Evolutionary conservation across 2,113 vertebrate genomes (phyloP), one percentile per base, ranked within the genome.

Genomic region (Channa maculata): DNA sequence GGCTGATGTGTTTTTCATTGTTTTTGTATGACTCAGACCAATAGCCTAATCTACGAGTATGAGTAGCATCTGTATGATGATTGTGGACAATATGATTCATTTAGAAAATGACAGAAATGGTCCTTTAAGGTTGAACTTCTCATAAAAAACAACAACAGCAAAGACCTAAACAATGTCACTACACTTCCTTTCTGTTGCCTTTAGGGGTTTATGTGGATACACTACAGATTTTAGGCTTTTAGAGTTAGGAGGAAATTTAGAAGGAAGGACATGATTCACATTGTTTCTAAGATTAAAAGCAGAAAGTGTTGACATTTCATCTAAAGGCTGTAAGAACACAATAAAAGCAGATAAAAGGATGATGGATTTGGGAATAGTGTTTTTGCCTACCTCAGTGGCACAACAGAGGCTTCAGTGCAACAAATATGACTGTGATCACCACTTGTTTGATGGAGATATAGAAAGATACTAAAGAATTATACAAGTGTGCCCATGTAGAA

Each of bases 361-460:
- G 51, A 67, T 11, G 8, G 41, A 51, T 63, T 60, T 45, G 14
- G 24, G n/a, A 44, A 44, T 9, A 44, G 6, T 11, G 13, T 65
- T 14, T 50, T 68, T 34, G 41, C 46, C 36, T 38, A 55, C 44
- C 36, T 59, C 39, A 72, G 44, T 46, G 33, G 24, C 44, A 61
- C 48, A 54, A 37, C 43, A 68, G 14, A 58, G n/a, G 33, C 46
- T 58, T 53, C 36, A 55, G 5, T 65, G 46, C 14, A 54, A 49
- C 53, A 65, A 8, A 67, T 54, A 64, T 44, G 38, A 39, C 71
- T 79, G 49, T 58, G 71, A 66, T 63, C 57, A 63, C 57, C 55
- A 50, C 45, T 37, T 49, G 34, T 70, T 60, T 67, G 68, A 52
- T 55, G 24, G 37, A 38, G 48, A 36, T 43, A 55, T 34, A 62